Base-by-base conservation (phyloP, 1,140 invertebrate genomes). In the Lasioglossum baleicum region DNA sequence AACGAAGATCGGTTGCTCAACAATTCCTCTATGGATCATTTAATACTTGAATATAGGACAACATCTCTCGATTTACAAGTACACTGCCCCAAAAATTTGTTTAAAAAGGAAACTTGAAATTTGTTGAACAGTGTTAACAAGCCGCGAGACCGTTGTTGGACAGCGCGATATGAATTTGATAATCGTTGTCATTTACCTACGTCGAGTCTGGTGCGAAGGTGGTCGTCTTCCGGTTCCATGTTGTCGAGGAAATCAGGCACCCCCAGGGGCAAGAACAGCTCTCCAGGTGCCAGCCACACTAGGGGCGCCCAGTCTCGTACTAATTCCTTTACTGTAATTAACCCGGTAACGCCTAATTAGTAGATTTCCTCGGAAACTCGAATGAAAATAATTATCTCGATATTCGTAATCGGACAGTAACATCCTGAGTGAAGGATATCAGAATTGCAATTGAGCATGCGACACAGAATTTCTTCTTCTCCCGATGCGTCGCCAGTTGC, bases 241-340 rank as follows among this genome's bases (percentile, higher is more conserved):
- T 95, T 92, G 72, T 94, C 88, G 20, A 96, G 88, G 85, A 95
- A 95, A 75, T 95, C 93, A 63, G 95, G 93, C 15, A 95, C 95
- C 77, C 92, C 93, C 65, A 94, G 90, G 0, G 95, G 95, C 86
- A 95, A 91, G 79, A 95, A 95, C 90, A 93, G 93, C 90, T 96
- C 95, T 67, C 94, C 94, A 10, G 95, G 95, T 66, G 95, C 94
- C 48, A 95, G 90, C 94, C 94, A 95, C 40, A 96, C 93, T n/a
- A 95, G 88, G 7, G 95, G 95, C 3, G 95, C 94, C 95, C 95
- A 95, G 88, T 93, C 91, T 73, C 88, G 91, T 69, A 94, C 92
- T 22, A 94, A 79, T 63, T 85, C 89, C 83, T 92, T 93, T 70
- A 94, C 94, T 94, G 87, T n/a, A 90, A 88, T 63, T 40, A 77